Conservation (phyloP, 2,888 invertebrate species). For the Panopea generosa region DNA sequence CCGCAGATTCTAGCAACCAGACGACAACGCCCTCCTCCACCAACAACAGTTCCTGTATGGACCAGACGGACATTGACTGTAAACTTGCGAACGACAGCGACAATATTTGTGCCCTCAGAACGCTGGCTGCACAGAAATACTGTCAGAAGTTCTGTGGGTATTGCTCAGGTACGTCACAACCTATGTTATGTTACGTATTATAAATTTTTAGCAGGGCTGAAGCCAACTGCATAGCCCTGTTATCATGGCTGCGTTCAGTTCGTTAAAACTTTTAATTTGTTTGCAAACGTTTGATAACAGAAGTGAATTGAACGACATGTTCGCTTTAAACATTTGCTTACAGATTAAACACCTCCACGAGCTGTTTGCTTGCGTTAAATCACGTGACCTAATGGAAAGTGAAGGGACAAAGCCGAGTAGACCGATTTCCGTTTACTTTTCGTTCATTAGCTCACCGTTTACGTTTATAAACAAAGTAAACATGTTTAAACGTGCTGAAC, state of each 20-base stretch:
- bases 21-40: background rate
- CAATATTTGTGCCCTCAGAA: constrained; percentile 41
- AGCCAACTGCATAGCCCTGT: background rate
- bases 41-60: constrained; percentile 23
- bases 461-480: too few species aligned
- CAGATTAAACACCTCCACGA: too few species aligned
- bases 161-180: constrained; percentile 40
- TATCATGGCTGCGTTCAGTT: background rate
- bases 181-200: background rate
- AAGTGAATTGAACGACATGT: too few species aligned
- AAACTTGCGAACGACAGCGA: constrained; percentile 45
- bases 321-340: too few species aligned
- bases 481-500: too few species aligned
- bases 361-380: too few species aligned
- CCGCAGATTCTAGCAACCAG: background rate
- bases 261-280: too few species aligned
- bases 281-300: too few species aligned
- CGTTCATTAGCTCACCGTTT: too few species aligned
- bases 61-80: constrained; percentile 51
- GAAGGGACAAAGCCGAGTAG: too few species aligned
- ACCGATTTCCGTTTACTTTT: too few species aligned
- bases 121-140: constrained; percentile 51
- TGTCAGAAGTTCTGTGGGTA: constrained; percentile 57
- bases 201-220: background rate
- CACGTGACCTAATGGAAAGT: too few species aligned